A percentile compares a stretch with the other conserved stretches of the same genome.
These are phyloP conservation scores for Coecobrya sp. DNA, from an alignment of 2,888 invertebrate genomes.

Conservation along the genomic window DNA sequence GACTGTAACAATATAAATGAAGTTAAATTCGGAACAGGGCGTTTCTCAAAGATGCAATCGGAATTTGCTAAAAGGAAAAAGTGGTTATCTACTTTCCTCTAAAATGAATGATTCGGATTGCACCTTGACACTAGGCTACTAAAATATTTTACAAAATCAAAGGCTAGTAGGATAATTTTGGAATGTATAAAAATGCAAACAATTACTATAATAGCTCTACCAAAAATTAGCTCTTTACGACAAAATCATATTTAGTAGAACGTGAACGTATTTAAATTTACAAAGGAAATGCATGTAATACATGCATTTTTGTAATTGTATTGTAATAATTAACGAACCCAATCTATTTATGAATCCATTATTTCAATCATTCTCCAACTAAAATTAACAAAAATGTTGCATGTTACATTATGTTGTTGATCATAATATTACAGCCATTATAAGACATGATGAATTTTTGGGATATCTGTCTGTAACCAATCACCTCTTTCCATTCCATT, in stretches of 20 bases:
- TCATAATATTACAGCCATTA: not conserved
- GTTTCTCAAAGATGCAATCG: conserved; percentile 74
- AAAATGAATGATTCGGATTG: conserved; percentile 53
- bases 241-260: not conserved
- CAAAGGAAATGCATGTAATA: no score
- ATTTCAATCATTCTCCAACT: no score
- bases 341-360: no score
- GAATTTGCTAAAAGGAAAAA: conserved; percentile 20
- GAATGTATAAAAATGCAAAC: not conserved
- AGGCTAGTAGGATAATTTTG: conserved; percentile 2
- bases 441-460: not conserved
- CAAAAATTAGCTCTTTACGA: conserved; percentile 53
- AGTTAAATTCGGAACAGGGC: conserved; percentile 85
- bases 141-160: conserved; percentile 6
- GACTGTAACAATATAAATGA: conserved; percentile 62
- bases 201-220: conserved; percentile 47
- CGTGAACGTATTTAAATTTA: not conserved
- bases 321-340: no score
- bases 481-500: conserved; percentile 63
- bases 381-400: no score
- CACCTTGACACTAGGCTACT: conserved; percentile 55
- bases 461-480: conserved; percentile 21
- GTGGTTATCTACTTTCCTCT: not conserved
- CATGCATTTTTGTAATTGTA: no score
- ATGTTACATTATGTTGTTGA: not conserved